phyloP scores from a whole-genome alignment of 2,797 vertebrate genomes.

The Anguilla marmorata region DNA sequence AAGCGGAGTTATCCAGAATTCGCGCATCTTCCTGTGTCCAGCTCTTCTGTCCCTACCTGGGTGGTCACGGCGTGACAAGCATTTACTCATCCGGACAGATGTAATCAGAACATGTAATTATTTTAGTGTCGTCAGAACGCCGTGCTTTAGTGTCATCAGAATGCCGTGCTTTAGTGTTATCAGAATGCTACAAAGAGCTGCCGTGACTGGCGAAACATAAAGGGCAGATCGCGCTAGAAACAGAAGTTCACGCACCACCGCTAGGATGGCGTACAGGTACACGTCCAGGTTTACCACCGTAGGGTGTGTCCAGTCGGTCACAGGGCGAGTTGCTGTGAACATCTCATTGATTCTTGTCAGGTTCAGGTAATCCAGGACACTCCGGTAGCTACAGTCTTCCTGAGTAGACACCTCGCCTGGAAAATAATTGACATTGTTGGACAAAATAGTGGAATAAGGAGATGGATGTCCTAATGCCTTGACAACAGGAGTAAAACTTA shows the following conservation, averaged over 20 bases:
- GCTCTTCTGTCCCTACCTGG: too few relatives aligned
- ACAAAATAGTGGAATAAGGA: neutral
- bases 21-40: too few relatives aligned
- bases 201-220: too few relatives aligned
- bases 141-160: neutral
- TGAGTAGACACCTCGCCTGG: constrained; percentile 36
- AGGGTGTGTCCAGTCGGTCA: constrained; percentile 52
- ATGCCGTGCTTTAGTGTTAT: neutral
- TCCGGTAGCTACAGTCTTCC: constrained; percentile 57
- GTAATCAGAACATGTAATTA: too few relatives aligned
- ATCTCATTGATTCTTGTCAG: constrained; percentile 32
- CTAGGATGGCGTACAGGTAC: constrained; percentile 54
- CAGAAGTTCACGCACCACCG: constrained; percentile 56
- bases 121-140: too few relatives aligned
- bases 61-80: too few relatives aligned
- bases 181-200: neutral
- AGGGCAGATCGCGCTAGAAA: neutral
- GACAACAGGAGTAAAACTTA: neutral
- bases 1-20: too few relatives aligned
- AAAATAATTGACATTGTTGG: neutral
- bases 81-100: too few relatives aligned
- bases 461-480: too few relatives aligned
- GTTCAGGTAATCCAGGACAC: constrained; percentile 55
- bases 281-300: constrained; percentile 45
- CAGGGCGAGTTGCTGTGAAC: constrained; percentile 52